Base-by-base conservation (phyloP, 2,797 vertebrate genomes). In the Eupleurogrammus muticus region DNA sequence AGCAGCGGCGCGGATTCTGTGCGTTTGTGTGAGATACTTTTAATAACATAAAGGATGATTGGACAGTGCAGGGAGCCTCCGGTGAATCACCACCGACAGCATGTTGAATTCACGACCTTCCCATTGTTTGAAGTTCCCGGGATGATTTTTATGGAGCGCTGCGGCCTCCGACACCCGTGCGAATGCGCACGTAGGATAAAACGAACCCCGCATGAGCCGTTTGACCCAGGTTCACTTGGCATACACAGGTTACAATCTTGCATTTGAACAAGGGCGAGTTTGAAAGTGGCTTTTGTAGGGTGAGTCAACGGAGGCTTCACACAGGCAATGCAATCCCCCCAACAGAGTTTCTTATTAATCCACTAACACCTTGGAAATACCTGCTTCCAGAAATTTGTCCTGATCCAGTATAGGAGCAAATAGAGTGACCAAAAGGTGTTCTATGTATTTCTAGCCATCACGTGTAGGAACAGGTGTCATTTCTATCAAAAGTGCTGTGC, bases 91-190 rank as follows among this genome's bases (percentile, higher is more conserved):
- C 21, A n/a, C 32, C 54, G 53, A 61, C 9, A 54, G 68, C 16
- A 51, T 36, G 10, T 32, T 32, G 32, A 57, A 66, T 74, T 72
- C 53, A 3, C 21, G 42, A 23, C 51, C 23, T 20, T 35, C 9
- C 38, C 9, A 9, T 1, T 12, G 44, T 64, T 36, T 52, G 3
- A 42, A 35, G n/a, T n/a, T 32, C 13, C 11, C 23, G 24, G 24
- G 40, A 24, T 42, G 42, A 47, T 1, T 57, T 66, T 38, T 1
- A 17, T 5, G 2, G 12, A 13, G 57, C 56, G 17, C 4, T 2
- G 20, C 61, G 76, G 53, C 56, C 49, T 65, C 32, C 55, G 50
- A 66, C 66, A 13, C 44, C 32, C 19, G 1, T 1, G 9, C 24
- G 8, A 28, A 35, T 23, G 17, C 19, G 17, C 24, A 56, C 47